A percentile compares a stretch with the other conserved stretches of the same genome.
phyloP scores from a whole-genome alignment of 2,888 invertebrate genomes.

The Tortricodes alternella region DNA sequence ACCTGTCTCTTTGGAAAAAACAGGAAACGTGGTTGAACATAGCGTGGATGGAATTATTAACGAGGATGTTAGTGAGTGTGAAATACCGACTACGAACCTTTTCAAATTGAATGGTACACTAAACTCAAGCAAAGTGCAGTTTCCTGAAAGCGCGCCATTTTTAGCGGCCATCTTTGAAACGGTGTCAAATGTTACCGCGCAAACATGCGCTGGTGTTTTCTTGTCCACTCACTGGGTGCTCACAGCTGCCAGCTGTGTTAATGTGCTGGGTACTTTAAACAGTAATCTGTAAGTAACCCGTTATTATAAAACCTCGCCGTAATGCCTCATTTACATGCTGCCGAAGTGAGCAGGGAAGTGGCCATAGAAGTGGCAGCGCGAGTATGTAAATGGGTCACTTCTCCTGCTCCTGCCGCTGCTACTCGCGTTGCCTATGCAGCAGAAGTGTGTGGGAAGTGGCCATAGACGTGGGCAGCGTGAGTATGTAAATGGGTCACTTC shows the following conservation, averaged over 20 bases:
- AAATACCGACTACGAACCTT: neutral
- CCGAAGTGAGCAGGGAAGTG: too few species aligned
- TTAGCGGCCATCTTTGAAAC: slow-evolving; percentile 59
- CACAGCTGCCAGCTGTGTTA: slow-evolving; percentile 50
- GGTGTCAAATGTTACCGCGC: slow-evolving; percentile 52
- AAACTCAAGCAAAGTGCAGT: neutral
- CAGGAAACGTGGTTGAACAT: too few species aligned
- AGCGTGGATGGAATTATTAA: neutral
- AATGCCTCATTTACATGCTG: too few species aligned
- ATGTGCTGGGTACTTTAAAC: slow-evolving; percentile 42
- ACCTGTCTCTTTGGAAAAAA: slow-evolving; percentile 9
- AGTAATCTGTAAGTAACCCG: slow-evolving; percentile 35
- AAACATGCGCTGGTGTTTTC: slow-evolving; percentile 54
- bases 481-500: too few species aligned
- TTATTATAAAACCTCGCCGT: neutral
- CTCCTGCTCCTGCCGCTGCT: too few species aligned
- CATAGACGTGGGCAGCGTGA: too few species aligned
- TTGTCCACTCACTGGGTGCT: slow-evolving; percentile 50
- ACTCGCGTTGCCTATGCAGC: too few species aligned
- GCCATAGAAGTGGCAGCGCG: too few species aligned
- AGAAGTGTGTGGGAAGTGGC: too few species aligned
- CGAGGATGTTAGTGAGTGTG: neutral
- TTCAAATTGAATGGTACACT: neutral
- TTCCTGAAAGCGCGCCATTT: slow-evolving; percentile 41
- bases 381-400: too few species aligned